A percentile compares a stretch with the other conserved stretches of the same genome.
These are phyloP conservation scores for Troides helena DNA, from an alignment of 2,888 invertebrate genomes.

Conservation along the genomic window DNA sequence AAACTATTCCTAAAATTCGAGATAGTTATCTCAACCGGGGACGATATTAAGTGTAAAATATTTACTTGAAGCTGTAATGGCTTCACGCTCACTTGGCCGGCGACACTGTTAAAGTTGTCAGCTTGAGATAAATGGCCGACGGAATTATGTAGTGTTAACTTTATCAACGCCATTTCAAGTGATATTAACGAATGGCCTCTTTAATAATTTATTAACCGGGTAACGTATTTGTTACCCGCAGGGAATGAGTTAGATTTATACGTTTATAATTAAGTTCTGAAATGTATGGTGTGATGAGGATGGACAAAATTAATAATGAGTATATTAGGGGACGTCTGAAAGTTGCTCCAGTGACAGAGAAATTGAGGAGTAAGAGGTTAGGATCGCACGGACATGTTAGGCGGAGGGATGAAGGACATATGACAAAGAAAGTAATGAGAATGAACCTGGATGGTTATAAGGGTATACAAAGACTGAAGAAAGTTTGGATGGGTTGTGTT, in stretches of 20 bases:
- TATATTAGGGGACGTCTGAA: no score
- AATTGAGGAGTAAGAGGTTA: no score
- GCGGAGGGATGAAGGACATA: no score
- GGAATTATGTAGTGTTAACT: conserved; percentile 60
- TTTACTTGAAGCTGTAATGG: conserved; percentile 51
- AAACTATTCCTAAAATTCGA: conserved; percentile 12
- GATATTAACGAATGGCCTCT: conserved; percentile 41
- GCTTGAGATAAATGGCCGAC: conserved; percentile 63
- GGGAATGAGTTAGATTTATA: conserved; percentile 5
- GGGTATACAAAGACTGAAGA: no score
- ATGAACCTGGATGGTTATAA: no score
- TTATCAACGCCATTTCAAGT: conserved; percentile 53
- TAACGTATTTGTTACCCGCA: conserved; percentile 3
- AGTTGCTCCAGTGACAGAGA: no score
- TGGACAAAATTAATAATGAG: no score
- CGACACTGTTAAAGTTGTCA: conserved; percentile 65
- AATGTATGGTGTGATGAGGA: background rate
- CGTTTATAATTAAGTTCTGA: background rate
- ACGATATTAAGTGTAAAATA: conserved; percentile 25
- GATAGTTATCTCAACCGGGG: conserved; percentile 20
- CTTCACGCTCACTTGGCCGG: conserved; percentile 56
- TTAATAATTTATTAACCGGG: conserved; percentile 36
- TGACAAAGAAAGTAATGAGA: no score
- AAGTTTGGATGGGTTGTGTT: no score
- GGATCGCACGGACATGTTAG: no score